Evolutionary conservation across 2,888 invertebrate genomes (phyloP), one percentile per base, ranked within the genome.

Genomic region (Trachelus iudaicus): DNA sequence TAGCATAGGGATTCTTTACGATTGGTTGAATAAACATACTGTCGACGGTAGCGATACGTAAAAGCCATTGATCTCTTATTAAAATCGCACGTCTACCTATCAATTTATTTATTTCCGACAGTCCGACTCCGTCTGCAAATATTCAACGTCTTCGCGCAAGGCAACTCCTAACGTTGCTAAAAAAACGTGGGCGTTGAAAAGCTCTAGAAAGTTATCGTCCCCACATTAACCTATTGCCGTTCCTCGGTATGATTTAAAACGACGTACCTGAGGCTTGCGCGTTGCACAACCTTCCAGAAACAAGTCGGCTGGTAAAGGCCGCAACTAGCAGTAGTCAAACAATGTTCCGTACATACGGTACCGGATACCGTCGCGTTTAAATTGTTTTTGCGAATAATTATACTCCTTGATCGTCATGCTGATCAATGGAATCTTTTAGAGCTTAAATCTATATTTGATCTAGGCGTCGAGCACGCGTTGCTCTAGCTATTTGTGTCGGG

Each of bases 321-420:
- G 75, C 69, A 78, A 73, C 77, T 69, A 75, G 76, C 78, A 81
- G 83, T 85, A 83, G 83, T 81, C 79, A 83, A 84, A 86, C 82
- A 85, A 83, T 82, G 82, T 79, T 81, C 78, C 77, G 76, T n/a
- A 34, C 33, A 4, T 23, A 56, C 40, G 40, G 40, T 56, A 56
- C 2, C 40, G 40, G 40, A 56, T 23, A 56, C 23, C 40, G 40
- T 56, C 23, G 40, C 40, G 40, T 56, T 56, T 56, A 56, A 56
- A 23, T 56, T 56, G 40, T 23, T 56, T 56, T 23, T 6, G 40
- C 40, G 40, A 56, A 56, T 56, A 9, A 23, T 56, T 23, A 56
- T 23, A 56, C 23, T 23, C 23, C 23, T 15, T 23, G 40, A 15
- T 56, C 23, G 9, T 56, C 23, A 56, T 56, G 40, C 40, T 23